Percentiles rank a stretch among this genome's conserved stretches.
These are phyloP conservation scores for Synaphobranchus kaupii DNA, from an alignment of 2,797 vertebrate genomes.

Conservation along the genomic window DNA sequence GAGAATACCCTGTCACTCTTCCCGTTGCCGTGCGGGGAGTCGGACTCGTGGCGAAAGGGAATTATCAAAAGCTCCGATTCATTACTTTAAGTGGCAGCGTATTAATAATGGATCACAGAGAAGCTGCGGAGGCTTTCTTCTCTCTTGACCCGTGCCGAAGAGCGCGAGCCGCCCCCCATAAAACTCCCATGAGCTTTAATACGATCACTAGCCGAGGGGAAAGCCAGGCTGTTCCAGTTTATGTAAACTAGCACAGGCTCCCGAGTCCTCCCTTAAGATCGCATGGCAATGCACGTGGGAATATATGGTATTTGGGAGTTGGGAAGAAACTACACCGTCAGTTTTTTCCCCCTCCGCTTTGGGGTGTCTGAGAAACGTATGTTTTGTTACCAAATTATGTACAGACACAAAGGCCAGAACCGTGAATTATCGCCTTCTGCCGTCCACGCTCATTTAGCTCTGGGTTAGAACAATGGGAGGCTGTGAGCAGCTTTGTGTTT, in stretches of 20 bases:
- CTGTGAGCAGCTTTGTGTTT: too few relatives aligned
- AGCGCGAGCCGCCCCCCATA: not conserved
- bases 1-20: not conserved
- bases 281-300: not conserved
- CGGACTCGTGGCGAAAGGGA: not conserved
- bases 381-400: not conserved
- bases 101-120: slow-evolving; percentile 15
- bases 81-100: not conserved
- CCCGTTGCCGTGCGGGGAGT: not conserved
- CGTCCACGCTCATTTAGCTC: too few relatives aligned
- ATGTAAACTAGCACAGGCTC: not conserved
- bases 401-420: not conserved
- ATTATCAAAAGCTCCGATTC: not conserved
- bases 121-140: not conserved
- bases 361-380: not conserved
- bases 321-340: not conserved
- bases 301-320: not conserved
- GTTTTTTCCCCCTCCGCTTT: not conserved
- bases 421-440: too few relatives aligned
- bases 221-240: not conserved
- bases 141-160: not conserved
- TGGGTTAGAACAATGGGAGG: too few relatives aligned
- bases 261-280: not conserved
- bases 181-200: not conserved
- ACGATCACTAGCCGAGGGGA: not conserved